Percentiles rank a stretch among this genome's conserved stretches.
phyloP scores from a whole-genome alignment of 2,113 vertebrate genomes.

The Crotalus tigris region DNA sequence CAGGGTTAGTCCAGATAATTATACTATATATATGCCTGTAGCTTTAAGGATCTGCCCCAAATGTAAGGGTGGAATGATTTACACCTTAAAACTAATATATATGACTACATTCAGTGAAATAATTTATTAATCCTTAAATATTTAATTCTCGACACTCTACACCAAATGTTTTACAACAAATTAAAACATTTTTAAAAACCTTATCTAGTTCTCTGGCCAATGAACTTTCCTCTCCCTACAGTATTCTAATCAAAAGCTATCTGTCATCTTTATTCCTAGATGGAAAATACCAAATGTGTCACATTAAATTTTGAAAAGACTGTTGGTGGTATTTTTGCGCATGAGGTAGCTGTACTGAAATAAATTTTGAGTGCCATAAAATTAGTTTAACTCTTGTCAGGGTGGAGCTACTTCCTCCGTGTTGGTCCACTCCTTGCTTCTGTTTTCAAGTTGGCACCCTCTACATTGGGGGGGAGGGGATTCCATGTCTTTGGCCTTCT shows the following conservation, averaged over 20 bases:
- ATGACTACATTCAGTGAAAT: background rate
- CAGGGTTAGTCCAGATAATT: background rate
- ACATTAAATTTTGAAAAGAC: constrained; percentile 5
- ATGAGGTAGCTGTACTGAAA: constrained; percentile 19
- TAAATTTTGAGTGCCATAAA: constrained; percentile 34
- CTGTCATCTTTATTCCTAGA: background rate
- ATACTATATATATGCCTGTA: background rate
- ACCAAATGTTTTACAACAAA: background rate
- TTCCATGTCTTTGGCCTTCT: background rate
- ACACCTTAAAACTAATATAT: background rate
- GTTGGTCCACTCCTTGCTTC: background rate
- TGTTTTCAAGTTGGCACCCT: background rate
- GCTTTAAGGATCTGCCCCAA: background rate
- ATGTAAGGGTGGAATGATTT: background rate
- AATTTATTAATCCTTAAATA: background rate
- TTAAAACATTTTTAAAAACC: background rate
- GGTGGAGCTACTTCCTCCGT: background rate
- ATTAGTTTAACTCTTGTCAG: background rate
- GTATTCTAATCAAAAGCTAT: background rate
- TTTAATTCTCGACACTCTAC: background rate
- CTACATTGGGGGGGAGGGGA: background rate
- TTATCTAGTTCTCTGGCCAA: background rate
- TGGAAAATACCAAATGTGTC: background rate
- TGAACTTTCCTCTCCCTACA: background rate
- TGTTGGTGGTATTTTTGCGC: background rate